Evolutionary conservation across 1,140 invertebrate genomes (phyloP).

Genomic region (Trichogramma pretiosum): DNA sequence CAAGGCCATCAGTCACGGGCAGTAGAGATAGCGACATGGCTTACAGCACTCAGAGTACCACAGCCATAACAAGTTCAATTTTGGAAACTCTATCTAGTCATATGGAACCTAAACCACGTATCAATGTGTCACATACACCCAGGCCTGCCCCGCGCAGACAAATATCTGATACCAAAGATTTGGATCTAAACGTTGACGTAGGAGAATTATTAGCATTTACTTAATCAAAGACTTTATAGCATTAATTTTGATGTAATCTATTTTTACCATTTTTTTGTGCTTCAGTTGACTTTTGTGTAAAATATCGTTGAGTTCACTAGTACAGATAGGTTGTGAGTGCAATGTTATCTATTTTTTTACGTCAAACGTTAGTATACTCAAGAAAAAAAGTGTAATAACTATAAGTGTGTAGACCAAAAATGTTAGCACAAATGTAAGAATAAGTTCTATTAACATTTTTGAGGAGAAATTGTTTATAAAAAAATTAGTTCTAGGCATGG

Average conservation of each 20-base stretch:
- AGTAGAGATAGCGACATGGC: slow-evolving; percentile 1
- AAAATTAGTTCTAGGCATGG: no score
- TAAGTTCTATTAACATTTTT: not conserved
- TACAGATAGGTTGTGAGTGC: not conserved
- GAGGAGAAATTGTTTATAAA: not conserved
- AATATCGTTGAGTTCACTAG: not conserved
- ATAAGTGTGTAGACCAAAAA: not conserved
- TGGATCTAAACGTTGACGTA: slow-evolving; percentile 34
- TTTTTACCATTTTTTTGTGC: not conserved
- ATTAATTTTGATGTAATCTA: not conserved
- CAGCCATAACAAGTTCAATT: slow-evolving; percentile 13
- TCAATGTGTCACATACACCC: not conserved
- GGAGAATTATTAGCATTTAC: slow-evolving; percentile 28
- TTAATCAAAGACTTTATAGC: not conserved
- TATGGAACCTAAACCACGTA: slow-evolving; percentile 2
- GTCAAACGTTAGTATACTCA: not conserved
- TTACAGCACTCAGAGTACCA: not conserved
- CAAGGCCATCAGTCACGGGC: slow-evolving; percentile 16
- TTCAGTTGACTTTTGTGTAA: not conserved
- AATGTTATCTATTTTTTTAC: not conserved
- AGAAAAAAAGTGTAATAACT: not conserved
- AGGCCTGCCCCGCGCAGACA: slow-evolving; percentile 11
- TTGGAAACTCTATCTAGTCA: slow-evolving; percentile 17
- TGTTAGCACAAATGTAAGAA: not conserved
- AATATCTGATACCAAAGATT: slow-evolving; percentile 25